Base-by-base conservation (phyloP, 1,140 invertebrate genomes). In the Harlomillsia oculata region DNA sequence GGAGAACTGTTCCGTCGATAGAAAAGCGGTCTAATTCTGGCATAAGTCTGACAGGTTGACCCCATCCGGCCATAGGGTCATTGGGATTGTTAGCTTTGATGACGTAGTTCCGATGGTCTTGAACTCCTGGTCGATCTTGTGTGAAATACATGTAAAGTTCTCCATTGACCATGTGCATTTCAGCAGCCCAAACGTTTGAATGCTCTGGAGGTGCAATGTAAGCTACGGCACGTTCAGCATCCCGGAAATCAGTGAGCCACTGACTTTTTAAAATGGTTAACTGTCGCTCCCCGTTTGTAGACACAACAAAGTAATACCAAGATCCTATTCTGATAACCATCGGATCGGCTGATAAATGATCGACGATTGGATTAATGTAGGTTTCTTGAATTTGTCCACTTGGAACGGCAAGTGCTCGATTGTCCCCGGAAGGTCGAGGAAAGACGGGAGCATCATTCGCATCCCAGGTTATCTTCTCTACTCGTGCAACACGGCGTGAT, bases 301-400 rank as follows among this genome's bases (percentile, higher is more conserved):
- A 53, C 14, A 53, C 32, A 5, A 51, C 23, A 11, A 59, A 39
- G 29, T 59, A 59, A 23, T 59, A 59, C 18, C 11, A 41, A 13
- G 43, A 23, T 2, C 32, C 50, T 9, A 51, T 16, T 14, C 29
- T 23, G 25, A 40, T 41, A 13, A 53, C 57, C 16, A 34, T 26
- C 2, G 57, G 57, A 43, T 59, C 57, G 2, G 57, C 50, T 4
- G 50, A 53, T 16, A 36, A 28, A 16, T 14, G 16, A 29, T 50
- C 51, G 1, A 60, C 20, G 29, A 60, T 43, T 8, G 58, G 52
- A 37, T 60, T 60, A 0, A n/a, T 5, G 28, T 25, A 55, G 1
- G 44, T 50, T 48, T 48, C 46, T 18, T 57, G 48, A 43, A 32
- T 20, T 36, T 54, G 52, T 3, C 51, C 51, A 29, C 26, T 28